Percentiles rank a stretch among this genome's conserved stretches.
phyloP scores from a whole-genome alignment of 2,888 invertebrate species.

The Campaea margaritaria region DNA sequence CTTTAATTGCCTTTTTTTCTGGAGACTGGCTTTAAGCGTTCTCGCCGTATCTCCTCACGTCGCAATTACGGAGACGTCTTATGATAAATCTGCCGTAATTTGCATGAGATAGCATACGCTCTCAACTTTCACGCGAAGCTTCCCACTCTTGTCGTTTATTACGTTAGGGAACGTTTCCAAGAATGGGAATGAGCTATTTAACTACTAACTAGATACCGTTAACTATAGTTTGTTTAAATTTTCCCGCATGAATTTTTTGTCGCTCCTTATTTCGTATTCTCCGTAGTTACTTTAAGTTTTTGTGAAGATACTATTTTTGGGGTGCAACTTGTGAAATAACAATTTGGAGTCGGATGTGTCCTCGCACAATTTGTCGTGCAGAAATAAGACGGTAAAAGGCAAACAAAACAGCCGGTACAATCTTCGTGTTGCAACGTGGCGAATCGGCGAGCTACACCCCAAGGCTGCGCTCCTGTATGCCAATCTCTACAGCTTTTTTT shows the following conservation, averaged over 20 bases:
- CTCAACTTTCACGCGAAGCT: constrained; percentile 83
- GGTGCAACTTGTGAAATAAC: constrained; percentile 64
- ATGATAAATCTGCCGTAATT: constrained; percentile 85
- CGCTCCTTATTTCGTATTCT: constrained; percentile 47
- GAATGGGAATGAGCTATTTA: constrained; percentile 83
- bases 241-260: constrained; percentile 51
- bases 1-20: constrained; percentile 85
- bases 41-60: constrained; percentile 84
- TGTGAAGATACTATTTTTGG: constrained; percentile 53
- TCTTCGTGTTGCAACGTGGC: constrained; percentile 79
- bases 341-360: constrained; percentile 69
- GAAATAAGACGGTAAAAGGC: constrained; percentile 81
- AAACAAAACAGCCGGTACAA: constrained; percentile 81
- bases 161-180: constrained; percentile 81
- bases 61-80: constrained; percentile 85
- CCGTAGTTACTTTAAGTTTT: constrained; percentile 46
- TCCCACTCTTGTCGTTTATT: constrained; percentile 83
- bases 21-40: constrained; percentile 77
- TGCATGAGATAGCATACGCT: constrained; percentile 86
- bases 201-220: constrained; percentile 77
- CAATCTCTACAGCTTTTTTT: constrained; percentile 77
- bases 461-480: constrained; percentile 71
- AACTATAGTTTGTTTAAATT: constrained; percentile 64
- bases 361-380: constrained; percentile 73
- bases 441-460: constrained; percentile 77